These are phyloP conservation scores for Styela clava DNA, from an alignment of 23 tunicate species.

Conservation along the genomic window DNA sequence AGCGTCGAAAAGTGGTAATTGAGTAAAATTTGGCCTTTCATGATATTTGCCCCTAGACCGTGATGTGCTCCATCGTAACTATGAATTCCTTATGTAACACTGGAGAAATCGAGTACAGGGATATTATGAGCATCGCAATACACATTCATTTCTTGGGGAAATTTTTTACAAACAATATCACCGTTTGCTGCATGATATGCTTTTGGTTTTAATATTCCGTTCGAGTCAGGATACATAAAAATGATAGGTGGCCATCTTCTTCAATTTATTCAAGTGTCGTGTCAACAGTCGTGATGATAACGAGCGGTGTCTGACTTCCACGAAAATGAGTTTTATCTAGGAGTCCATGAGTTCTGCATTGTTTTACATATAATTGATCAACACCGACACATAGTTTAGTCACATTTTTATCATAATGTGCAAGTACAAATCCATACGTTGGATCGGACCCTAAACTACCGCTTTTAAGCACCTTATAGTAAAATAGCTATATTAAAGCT, in stretches of 20 bases:
- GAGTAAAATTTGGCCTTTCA: slow-evolving; percentile 55
- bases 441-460: slow-evolving; percentile 25
- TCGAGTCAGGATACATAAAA: slow-evolving; percentile 7
- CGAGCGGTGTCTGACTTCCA: background rate
- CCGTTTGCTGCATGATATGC: background rate
- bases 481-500: too few species aligned
- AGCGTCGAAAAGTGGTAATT: too few species aligned
- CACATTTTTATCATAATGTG: slow-evolving; percentile 16
- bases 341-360: slow-evolving; percentile 1
- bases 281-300: background rate
- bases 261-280: background rate
- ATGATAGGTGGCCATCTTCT: slow-evolving; percentile 3
- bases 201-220: background rate
- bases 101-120: slow-evolving; percentile 25
- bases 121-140: background rate
- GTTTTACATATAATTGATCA: slow-evolving; percentile 19
- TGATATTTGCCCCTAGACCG: slow-evolving; percentile 59
- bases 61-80: slow-evolving; percentile 81
- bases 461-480: too few species aligned
- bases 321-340: background rate
- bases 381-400: slow-evolving; percentile 9
- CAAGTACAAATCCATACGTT: slow-evolving; percentile 29
- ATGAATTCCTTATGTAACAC: slow-evolving; percentile 29
- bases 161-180: background rate
- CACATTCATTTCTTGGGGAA: background rate